Base-by-base conservation (phyloP, 2,113 vertebrate genomes). In the Ictalurus furcatus region DNA sequence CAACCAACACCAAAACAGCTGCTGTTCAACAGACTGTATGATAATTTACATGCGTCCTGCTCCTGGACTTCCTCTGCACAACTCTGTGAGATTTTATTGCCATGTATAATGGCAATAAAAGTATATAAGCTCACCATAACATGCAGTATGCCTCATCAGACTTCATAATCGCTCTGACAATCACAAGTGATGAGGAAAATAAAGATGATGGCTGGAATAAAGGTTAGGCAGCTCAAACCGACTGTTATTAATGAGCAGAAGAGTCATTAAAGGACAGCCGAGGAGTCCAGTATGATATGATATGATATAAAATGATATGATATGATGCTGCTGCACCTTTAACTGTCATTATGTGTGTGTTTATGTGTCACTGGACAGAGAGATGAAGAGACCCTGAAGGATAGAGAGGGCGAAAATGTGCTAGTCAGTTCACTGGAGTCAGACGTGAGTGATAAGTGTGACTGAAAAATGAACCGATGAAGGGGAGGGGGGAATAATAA, bases 401-500 rank as follows among this genome's bases (percentile, higher is more conserved):
- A 79, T 25, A 30, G 34, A n/a, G 40, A 89, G 48, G 48, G 48
- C 9, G 1, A 11, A 69, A 63, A 85, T 44, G 19, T 82, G 80
- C 13, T 59, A 21, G n/a, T 17, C 9, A 13, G 30, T 83, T 83
- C 80, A 83, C 80, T 61, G 56, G n/a, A 83, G 56, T 40, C 30
- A 61, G 54, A 34, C 40, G n/a, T 85, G 83, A 65, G 30, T 37
- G 28, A 74, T 58, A 25, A 63, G 76, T 23, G 63, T 54, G 65
- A 58, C 83, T 67, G 61, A 79, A 52, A 90, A 8, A 63, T 25
- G 56, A 48, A 59, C 21, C 13, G 59, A 48, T 6, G 44, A 6
- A 48, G 44, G 44, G 44, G 44, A 0, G 44, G 5, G 44, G 44
- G 0, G 5, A 7, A 91, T 93, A 92, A 92, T 92, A 85, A 90